These are phyloP conservation scores for Nannoperca obscura DNA, from an alignment of 2,797 vertebrate species.

Conservation along the genomic window DNA sequence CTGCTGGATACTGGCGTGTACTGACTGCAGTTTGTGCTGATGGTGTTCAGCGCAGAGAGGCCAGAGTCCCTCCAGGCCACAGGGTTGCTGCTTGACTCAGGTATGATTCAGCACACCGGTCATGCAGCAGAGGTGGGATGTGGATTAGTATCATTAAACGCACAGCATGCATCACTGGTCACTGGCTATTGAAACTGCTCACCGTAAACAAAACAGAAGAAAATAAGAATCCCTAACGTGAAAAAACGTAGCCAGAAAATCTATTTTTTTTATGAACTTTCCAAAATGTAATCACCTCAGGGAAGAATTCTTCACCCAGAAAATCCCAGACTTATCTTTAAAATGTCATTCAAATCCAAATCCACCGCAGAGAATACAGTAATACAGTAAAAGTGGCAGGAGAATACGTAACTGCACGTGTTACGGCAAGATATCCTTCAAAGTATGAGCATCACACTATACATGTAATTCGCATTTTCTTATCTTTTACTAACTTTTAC, in stretches of 20 bases:
- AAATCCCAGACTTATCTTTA: constrained; percentile 63
- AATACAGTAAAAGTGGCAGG: constrained; percentile 42
- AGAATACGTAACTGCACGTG: constrained; percentile 39
- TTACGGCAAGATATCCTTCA: constrained; percentile 39
- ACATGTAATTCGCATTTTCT: constrained; percentile 22
- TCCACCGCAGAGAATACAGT: constrained; percentile 54
- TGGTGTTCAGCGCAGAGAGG: constrained; percentile 85
- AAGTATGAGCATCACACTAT: constrained; percentile 23
- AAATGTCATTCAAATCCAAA: constrained; percentile 70
- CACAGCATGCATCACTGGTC: constrained; percentile 32
- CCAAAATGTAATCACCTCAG: constrained; percentile 46
- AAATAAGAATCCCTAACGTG: background rate
- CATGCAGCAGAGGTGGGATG: constrained; percentile 12
- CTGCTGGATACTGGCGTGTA: constrained; percentile 87
- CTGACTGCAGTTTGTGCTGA: constrained; percentile 87
- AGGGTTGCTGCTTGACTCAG: constrained; percentile 80
- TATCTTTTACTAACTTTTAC: background rate
- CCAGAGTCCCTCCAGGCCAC: constrained; percentile 82
- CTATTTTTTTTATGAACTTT: constrained; percentile 33
- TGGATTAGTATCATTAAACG: constrained; percentile 51
- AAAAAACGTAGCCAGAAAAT: constrained; percentile 22
- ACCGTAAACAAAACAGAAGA: background rate
- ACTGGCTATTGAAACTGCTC: background rate
- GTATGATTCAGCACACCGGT: constrained; percentile 66
- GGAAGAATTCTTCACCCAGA: constrained; percentile 51